A percentile compares a stretch with the other conserved stretches of the same genome.
Evolutionary conservation across 1,140 invertebrate species (phyloP).

Genomic region (Dryas iulia): DNA sequence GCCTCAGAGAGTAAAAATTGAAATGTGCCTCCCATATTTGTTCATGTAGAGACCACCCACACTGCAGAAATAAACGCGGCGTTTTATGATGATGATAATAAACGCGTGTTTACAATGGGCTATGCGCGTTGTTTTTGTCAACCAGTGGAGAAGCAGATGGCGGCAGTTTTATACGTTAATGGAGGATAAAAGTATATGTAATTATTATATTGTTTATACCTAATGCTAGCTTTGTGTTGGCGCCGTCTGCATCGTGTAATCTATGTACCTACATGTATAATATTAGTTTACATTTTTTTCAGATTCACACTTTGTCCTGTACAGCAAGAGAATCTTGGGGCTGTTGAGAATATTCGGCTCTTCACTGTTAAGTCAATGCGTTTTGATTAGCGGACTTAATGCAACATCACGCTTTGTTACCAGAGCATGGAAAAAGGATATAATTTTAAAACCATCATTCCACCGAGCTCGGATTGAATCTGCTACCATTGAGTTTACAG

Average conservation of each 20-base stretch:
- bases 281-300: no score
- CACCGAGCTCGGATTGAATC: no score
- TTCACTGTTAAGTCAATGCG: no score
- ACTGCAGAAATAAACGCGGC: slow-evolving; percentile 53
- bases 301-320: no score
- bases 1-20: slow-evolving; percentile 10
- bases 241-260: neutral
- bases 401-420: no score
- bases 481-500: no score
- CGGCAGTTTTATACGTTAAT: slow-evolving; percentile 15
- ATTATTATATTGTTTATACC: neutral
- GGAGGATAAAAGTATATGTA: neutral
- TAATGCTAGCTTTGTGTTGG: neutral
- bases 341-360: no score
- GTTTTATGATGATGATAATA: slow-evolving; percentile 58
- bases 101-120: slow-evolving; percentile 53
- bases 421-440: no score
- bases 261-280: no score
- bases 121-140: slow-evolving; percentile 37
- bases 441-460: no score
- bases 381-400: no score
- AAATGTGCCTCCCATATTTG: slow-evolving; percentile 32
- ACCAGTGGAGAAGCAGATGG: slow-evolving; percentile 27
- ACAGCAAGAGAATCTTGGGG: no score
- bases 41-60: slow-evolving; percentile 57